Evolutionary conservation across 1,140 invertebrate species (phyloP), one percentile per base, ranked within the genome.

Genomic region (Ladona fulva): DNA sequence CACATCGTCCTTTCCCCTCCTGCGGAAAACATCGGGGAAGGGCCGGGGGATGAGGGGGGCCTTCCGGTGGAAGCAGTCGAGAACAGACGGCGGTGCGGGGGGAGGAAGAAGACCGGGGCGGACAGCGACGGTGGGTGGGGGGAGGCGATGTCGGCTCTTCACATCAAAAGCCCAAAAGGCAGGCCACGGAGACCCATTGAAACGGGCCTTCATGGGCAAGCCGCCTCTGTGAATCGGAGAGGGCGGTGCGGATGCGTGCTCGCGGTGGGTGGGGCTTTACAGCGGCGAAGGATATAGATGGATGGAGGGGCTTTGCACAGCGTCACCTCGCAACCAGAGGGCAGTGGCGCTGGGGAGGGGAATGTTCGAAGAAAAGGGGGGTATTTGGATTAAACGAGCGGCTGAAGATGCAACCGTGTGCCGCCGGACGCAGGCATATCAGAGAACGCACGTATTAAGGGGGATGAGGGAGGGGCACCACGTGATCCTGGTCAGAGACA

Each of bases 141-240:
- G 52, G 12, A 66, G 52, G 12, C 3, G 52, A 22, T 52, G n/a
- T n/a, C n/a, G n/a, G 44, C 44, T 52, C 44, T 52, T 52, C 44
- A 52, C 52, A 66, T 66, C 52, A 66, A 66, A 66, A 66, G 52
- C 44, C 44, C 44, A 52, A 52, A 52, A 52, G 44, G 44, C 44
- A 52, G 44, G 44, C 52, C 14, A 12, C 16, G 29, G 52, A 66
- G 14, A 66, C 1, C 52, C 52, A 12, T 66, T 66, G 16, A 66
- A 66, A 66, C 52, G 52, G n/a, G 16, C 52, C n/a, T 66, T 66
- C 52, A 66, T 66, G 52, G 52, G 16, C 52, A 66, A 66, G 52
- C 52, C 52, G 52, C 52, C 52, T 22, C 52, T 66, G 52, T 66
- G 52, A 19, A 3, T 66, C 29, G 29, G 52, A 66, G n/a, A 66